Conservation (phyloP, 2,888 invertebrate genomes). For the Pseudanteris insignis region DNA sequence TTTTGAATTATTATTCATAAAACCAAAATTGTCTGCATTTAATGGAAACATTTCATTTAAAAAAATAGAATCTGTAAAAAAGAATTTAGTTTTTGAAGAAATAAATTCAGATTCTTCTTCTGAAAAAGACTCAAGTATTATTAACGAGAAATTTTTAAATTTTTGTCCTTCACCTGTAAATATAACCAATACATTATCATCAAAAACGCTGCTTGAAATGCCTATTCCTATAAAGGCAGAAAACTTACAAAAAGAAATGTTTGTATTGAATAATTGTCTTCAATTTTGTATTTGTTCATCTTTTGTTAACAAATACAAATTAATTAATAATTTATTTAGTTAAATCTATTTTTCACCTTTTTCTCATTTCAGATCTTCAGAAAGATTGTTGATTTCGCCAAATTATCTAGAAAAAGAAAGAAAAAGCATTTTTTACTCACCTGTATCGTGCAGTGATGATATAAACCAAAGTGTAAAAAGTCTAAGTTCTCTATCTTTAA, state of each 20-base stretch:
- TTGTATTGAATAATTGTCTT: no score
- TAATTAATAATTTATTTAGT: no score
- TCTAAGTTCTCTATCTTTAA: conserved; percentile 66
- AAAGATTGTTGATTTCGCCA: not conserved
- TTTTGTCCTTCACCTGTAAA: conserved; percentile 48
- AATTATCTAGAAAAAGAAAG: no score
- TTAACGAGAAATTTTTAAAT: conserved; percentile 5
- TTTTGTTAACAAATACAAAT: no score
- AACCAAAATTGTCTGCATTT: conserved; percentile 32
- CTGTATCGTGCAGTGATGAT: not conserved
- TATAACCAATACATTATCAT: conserved; percentile 47
- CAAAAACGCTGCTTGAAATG: conserved; percentile 38
- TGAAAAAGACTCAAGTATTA: conserved; percentile 5
- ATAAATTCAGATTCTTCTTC: conserved; percentile 2
- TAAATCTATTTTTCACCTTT: no score
- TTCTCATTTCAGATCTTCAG: conserved; percentile 1
- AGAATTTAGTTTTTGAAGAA: conserved; percentile 9
- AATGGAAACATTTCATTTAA: conserved; percentile 52
- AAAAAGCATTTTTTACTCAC: no score
- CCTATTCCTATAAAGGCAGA: conserved; percentile 46
- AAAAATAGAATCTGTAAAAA: conserved; percentile 54
- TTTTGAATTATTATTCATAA: conserved; percentile 51
- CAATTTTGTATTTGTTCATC: no score
- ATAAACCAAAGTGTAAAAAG: conserved; percentile 69
- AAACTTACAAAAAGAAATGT: not conserved